Evolutionary conservation across 2,888 invertebrate genomes (phyloP).

Genomic region (Lithophane leautieri): DNA sequence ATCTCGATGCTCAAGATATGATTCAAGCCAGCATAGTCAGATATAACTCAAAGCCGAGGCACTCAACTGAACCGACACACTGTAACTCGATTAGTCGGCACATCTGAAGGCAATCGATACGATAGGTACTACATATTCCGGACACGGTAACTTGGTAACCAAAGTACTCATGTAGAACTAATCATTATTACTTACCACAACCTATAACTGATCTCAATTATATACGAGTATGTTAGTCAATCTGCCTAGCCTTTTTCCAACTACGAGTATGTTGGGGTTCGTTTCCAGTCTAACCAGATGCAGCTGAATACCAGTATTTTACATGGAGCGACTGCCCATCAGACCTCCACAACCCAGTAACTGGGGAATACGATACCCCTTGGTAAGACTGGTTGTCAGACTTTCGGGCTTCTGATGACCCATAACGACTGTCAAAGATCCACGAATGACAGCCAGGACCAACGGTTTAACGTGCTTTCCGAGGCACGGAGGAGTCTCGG

Average conservation of each 20-base stretch:
- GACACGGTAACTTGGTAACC: constrained; percentile 20
- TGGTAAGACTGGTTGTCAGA: too few species aligned
- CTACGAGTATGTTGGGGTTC: not conserved
- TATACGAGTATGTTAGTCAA: too few species aligned
- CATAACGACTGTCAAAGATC: too few species aligned
- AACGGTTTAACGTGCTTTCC: too few species aligned
- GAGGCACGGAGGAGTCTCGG: too few species aligned
- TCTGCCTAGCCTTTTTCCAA: not conserved
- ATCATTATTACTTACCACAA: not conserved
- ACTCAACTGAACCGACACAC: constrained; percentile 61
- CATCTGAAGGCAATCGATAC: constrained; percentile 67
- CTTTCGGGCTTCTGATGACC: too few species aligned
- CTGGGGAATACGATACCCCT: too few species aligned
- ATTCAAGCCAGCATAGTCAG: constrained; percentile 41
- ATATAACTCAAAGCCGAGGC: constrained; percentile 60
- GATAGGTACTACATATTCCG: constrained; percentile 36
- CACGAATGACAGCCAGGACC: too few species aligned
- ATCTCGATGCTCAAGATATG: constrained; percentile 44
- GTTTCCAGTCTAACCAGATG: not conserved
- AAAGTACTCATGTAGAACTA: not conserved
- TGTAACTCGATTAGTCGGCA: constrained; percentile 69
- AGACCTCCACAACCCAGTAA: too few species aligned
- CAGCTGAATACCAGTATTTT: not conserved
- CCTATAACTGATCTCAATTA: too few species aligned
- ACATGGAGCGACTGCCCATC: too few species aligned